Evolutionary conservation across 2,888 invertebrate genomes (phyloP).

Genomic region (Thalpophila matura): DNA sequence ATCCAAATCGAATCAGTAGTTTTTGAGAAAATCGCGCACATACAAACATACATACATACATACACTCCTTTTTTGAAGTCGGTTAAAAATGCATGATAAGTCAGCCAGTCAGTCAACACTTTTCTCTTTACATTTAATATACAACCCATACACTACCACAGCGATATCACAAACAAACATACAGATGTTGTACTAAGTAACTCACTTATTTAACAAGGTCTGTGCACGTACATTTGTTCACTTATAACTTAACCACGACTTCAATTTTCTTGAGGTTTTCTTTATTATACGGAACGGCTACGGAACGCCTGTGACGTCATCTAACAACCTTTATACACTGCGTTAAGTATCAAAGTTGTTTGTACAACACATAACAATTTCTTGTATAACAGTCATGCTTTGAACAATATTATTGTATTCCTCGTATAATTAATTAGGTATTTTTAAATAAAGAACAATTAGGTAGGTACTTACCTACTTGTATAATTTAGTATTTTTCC

Average conservation of each 20-base stretch:
- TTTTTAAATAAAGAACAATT: not conserved
- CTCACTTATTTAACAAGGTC: slow-evolving; percentile 44
- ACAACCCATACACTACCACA: not conserved
- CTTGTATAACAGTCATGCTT: slow-evolving; percentile 13
- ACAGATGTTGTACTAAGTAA: slow-evolving; percentile 27
- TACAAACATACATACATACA: no score
- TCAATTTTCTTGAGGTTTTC: slow-evolving; percentile 56
- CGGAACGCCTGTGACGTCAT: slow-evolving; percentile 32
- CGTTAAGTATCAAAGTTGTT: slow-evolving; percentile 35
- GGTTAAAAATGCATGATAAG: no score
- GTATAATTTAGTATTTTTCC: not conserved
- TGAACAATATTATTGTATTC: slow-evolving; percentile 10
- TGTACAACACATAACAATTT: slow-evolving; percentile 41
- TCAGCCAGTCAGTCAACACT: no score
- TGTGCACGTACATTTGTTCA: slow-evolving; percentile 50
- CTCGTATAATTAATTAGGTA: not conserved
- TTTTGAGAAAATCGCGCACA: no score
- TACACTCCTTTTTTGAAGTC: no score
- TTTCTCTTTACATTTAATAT: not conserved
- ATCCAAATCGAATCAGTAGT: no score
- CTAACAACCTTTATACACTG: slow-evolving; percentile 40
- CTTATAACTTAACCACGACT: slow-evolving; percentile 55
- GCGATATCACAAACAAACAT: slow-evolving; percentile 8
- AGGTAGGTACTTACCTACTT: no score
- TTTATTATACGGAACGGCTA: slow-evolving; percentile 50